Conservation (phyloP, 2,888 invertebrate genomes). For the Copidosoma aretas region DNA sequence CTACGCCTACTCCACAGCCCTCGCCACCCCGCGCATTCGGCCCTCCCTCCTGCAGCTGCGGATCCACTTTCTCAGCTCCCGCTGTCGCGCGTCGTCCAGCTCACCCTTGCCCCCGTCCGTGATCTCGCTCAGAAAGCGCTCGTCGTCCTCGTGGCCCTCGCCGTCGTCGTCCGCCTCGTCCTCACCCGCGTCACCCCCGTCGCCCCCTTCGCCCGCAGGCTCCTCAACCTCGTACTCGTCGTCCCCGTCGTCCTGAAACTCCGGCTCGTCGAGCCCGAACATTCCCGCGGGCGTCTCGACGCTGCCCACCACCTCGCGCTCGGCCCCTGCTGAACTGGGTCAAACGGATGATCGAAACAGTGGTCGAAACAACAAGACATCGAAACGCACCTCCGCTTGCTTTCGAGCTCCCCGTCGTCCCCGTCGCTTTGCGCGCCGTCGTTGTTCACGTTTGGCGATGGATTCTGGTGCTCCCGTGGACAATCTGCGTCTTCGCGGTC, state of each 20-base stretch:
- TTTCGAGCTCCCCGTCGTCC: background rate
- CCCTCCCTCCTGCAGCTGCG: conserved; percentile 44
- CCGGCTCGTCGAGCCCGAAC: background rate
- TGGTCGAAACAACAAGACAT: no score
- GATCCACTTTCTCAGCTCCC: conserved; percentile 47
- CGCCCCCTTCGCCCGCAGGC: background rate
- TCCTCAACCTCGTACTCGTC: background rate
- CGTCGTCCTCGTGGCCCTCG: background rate
- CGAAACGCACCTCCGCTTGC: background rate
- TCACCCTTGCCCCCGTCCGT: background rate
- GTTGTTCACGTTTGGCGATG: background rate
- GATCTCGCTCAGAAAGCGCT: background rate
- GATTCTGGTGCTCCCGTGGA: no score
- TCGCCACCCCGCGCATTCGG: background rate
- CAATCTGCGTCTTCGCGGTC: background rate
- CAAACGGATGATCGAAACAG: background rate
- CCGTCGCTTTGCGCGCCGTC: background rate
- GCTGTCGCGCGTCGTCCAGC: conserved; percentile 14
- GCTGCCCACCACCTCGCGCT: background rate
- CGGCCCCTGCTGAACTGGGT: conserved; percentile 13
- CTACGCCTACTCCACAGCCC: no score
- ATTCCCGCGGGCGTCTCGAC: background rate
- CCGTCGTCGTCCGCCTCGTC: background rate
- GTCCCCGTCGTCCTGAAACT: conserved; percentile 15
- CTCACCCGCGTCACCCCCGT: background rate